Evolutionary conservation across 2,797 vertebrate species (phyloP), one percentile per base, ranked within the genome.

Genomic region (Lycodopsis pacificus): DNA sequence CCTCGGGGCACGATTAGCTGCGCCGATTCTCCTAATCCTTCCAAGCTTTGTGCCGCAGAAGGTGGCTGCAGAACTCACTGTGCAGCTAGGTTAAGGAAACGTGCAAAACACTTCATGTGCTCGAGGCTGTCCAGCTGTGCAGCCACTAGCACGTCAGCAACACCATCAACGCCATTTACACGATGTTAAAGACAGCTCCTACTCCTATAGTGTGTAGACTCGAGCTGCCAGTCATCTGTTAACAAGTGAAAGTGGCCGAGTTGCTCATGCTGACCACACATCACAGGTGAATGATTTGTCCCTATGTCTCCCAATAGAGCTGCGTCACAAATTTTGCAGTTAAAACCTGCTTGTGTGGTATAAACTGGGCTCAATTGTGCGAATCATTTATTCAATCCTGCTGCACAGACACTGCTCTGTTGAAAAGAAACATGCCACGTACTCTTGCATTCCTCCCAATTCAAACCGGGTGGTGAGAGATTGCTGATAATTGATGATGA

Each of bases 1-100:
- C 51, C 71, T 61, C 20, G 51, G 49, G 64, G 44, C 19, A 64
- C 22, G n/a, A 81, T 85, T 77, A 81, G 54, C 59, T 61, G 48
- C 12, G 1, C 36, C 44, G 54, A 81, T 76, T 73, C 30, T 4
- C 48, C 30, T 70, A 57, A 75, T 81, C 46, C 51, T 54, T 75
- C 36, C 57, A 27, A 53, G 66, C 40, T 69, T 25, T 14, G 17
- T 32, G 63, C 56, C 36, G 65, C 10, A 65, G n/a, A 48, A 51
- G 38, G 67, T 20, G 5, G 51, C 56, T 20, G 25, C 12, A 62
- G 65, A 64, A 44, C 30, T 84, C 56, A 8, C 27, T 14, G 42
- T 44, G 53, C 15, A 69, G 73, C 48, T 53, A 53, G n/a, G 13
- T 65, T 74, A 32, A 54, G 20, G 36, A 36, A 10, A 58, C 30